Evolutionary conservation across 1,140 invertebrate species (phyloP), one percentile per base, ranked within the genome.

Genomic region (Holcopasites calliopsidis): DNA sequence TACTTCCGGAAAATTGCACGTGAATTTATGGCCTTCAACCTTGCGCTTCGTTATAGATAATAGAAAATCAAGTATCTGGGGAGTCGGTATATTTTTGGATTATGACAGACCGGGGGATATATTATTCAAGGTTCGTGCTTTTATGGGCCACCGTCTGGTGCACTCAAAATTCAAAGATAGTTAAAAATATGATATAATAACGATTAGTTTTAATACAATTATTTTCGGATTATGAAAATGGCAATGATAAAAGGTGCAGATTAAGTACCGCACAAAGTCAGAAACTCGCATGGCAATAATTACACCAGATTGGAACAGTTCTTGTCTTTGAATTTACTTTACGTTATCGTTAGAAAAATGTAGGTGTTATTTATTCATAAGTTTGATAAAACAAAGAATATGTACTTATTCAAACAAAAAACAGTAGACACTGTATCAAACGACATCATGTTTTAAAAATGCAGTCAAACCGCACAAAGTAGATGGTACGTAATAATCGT

Each of bases 1-100:
- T 76, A 76, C 76, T 81, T 81, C 70, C 77, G 23, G 65, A 79
- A 80, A 79, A 80, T 79, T 81, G 44, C 72, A 11, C 18, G 10
- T 38, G 50, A 57, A 81, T 81, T 81, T 81, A 76, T 76, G 66
- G 38, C 44, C 50, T 11, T 35, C 33, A 62, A 80, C 49, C 18
- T 69, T 70, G 65, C 55, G 61, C 50, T 76, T 70, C 64, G 50
- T 54, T 40, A 50, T 52, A 33, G 38, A 21, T 49, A 47, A 50
- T 80, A 73, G 21, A 75, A 79, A 80, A 64, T 47, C 64, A 52
- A 69, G 52, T 35, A 55, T 69, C 65, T 54, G 50, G 65, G 62
- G 47, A 65, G 21, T 50, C 31, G 47, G 49, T 65, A 35, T 21
- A 50, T 35, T 65, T 50, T 35, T 65, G 21, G 23, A 65, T 50